A percentile compares a stretch with the other conserved stretches of the same genome.
Conservation (phyloP, 2,888 invertebrate genomes). For the Keiferia lycopersicella region DNA sequence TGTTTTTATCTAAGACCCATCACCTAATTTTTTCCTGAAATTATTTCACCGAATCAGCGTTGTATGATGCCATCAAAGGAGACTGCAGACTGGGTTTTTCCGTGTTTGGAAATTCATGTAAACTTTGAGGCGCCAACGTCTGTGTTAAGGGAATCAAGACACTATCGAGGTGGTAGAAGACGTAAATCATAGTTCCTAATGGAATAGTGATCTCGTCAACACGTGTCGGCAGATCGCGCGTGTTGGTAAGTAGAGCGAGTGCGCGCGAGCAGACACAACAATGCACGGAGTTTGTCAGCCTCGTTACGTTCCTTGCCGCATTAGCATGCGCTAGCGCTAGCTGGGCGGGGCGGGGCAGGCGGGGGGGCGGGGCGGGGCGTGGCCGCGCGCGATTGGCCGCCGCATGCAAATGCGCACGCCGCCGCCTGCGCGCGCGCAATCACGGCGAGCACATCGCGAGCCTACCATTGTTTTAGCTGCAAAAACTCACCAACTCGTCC, state of each 20-base stretch:
- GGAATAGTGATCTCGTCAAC: not conserved
- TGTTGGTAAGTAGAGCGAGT: constrained; percentile 13
- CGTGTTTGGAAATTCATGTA: not conserved
- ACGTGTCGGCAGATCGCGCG: constrained; percentile 7
- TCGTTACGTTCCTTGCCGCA: constrained; percentile 33
- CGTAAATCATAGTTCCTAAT: constrained; percentile 10
- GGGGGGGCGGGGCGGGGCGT: constrained; percentile 43
- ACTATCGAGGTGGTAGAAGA: not conserved
- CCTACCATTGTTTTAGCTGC: constrained; percentile 59
- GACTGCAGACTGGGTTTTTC: not conserved
- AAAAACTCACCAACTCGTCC: constrained; percentile 53
- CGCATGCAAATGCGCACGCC: constrained; percentile 66
- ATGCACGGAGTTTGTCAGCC: constrained; percentile 28
- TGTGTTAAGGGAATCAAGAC: not conserved
- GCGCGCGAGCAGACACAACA: constrained; percentile 27
- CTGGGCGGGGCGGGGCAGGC: constrained; percentile 38
- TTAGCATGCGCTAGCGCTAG: constrained; percentile 23
- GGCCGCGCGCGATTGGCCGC: constrained; percentile 55
- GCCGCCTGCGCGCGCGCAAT: constrained; percentile 65
- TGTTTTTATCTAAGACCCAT: no score
- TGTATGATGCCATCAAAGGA: no score
- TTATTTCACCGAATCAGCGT: no score
- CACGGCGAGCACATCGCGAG: constrained; percentile 35
- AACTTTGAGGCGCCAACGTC: not conserved
- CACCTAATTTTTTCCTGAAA: no score